Base-by-base conservation (phyloP, 2,888 invertebrate genomes). In the Heteromurus nitidus region DNA sequence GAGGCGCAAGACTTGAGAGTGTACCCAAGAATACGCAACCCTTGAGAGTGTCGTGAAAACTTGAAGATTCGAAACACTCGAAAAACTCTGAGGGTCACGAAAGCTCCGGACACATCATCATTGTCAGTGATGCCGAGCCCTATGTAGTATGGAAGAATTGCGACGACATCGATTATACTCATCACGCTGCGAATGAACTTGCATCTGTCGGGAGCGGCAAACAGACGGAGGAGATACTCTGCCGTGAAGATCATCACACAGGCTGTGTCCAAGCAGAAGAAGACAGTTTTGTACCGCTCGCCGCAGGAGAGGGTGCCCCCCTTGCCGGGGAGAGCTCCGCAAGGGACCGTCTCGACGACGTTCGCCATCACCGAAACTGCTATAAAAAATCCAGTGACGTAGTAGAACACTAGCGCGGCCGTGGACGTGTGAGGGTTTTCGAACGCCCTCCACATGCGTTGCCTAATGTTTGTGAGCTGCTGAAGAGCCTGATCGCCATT, bases 231-330 rank as follows among this genome's bases (percentile, higher is more conserved):
- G 87, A 98, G 91, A 90, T 99, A 99, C 90, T 99, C 99, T 58
- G 98, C 97, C 20, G 99, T 99, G 92, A 99, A 99, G 87, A 99
- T 99, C 96, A 99, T 99, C 87, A 99, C 99, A 91, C 99, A 99
- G 84, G 99, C 99, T 24, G 99, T 99, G 91, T 99, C 98, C 90
- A 99, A 91, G 90, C 99, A 99, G 92, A 99, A 99, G 92, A 99
- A 98, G 87, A 97, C 96, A 88, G 96, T 96, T 91, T 98, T 97
- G 91, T 98, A 99, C 85, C 97, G 93, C 90, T 99, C 99, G 74
- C 99, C 99, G 90, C 99, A 99, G 7, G 98, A 95, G 88, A 96
- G 91, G 13, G 95, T 95, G 47, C 96, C 96, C 75, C 95, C 95
- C 76, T 95, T 92, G 50, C 95, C 95, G 0, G 96, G 94, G 88